These are phyloP conservation scores for Phoxinus dragarum DNA, from an alignment of 2,797 vertebrate species.

Conservation along the genomic window DNA sequence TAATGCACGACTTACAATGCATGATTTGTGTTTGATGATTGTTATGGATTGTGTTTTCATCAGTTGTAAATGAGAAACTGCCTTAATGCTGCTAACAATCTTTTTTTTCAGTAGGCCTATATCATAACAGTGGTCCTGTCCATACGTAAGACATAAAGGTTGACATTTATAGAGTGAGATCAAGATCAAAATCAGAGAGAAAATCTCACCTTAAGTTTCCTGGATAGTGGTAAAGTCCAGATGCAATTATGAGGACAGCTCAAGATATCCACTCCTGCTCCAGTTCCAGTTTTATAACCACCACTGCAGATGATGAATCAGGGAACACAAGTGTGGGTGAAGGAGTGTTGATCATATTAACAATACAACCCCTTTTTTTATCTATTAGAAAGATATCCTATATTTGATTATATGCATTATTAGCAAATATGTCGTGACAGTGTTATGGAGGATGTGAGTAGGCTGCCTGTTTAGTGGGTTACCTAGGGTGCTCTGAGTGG, in stretches of 20 bases:
- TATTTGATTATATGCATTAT: background rate
- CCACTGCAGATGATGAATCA: background rate
- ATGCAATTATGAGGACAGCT: background rate
- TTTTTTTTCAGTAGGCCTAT: background rate
- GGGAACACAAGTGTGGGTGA: background rate
- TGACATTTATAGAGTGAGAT: background rate
- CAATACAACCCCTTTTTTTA: background rate
- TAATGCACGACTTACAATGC: background rate
- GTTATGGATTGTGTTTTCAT: too few species aligned
- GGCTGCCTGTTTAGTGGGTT: background rate
- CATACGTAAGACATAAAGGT: background rate
- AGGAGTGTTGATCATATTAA: background rate
- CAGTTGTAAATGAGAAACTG: too few species aligned
- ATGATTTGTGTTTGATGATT: background rate
- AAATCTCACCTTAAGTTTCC: background rate
- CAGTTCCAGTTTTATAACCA: background rate
- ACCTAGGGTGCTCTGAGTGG: background rate
- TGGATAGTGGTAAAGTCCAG: background rate
- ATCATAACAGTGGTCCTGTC: background rate
- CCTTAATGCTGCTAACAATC: background rate
- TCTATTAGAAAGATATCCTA: too few species aligned
- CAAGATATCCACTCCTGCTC: background rate
- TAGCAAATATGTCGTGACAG: background rate
- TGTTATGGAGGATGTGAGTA: background rate
- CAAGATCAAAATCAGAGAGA: background rate